Conservation (phyloP, 1,140 invertebrate species). For the Hycleus phaleratus region DNA sequence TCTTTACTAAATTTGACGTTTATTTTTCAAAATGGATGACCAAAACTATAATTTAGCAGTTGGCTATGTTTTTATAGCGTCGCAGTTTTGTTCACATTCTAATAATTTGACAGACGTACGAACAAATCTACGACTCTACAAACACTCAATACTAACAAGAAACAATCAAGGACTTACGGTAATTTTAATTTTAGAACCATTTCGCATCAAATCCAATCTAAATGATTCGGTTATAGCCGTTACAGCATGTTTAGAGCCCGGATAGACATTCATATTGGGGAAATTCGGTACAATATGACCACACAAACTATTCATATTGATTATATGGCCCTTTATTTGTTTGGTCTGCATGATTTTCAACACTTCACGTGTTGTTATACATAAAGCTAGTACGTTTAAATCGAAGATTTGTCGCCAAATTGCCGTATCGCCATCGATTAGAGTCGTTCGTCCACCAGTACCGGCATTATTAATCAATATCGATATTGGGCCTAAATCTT, state of each 20-base stretch:
- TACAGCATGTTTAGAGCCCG: constrained; percentile 52
- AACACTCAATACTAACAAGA: no score
- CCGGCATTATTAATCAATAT: constrained; percentile 64
- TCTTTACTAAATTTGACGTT: no score
- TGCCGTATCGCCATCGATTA: constrained; percentile 22
- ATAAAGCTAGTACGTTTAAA: constrained; percentile 50
- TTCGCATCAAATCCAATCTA: constrained; percentile 42
- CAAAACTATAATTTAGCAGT: no score
- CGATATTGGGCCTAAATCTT: constrained; percentile 51
- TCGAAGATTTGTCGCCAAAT: constrained; percentile 39
- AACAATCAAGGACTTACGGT: constrained; percentile 27
- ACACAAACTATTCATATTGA: constrained; percentile 45
- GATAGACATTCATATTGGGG: constrained; percentile 45
- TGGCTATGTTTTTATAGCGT: no score
- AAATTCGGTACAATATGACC: constrained; percentile 40
- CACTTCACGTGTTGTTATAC: constrained; percentile 48
- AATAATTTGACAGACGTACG: neutral
- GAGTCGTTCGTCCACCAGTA: constrained; percentile 7
- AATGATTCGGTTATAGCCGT: constrained; percentile 51
- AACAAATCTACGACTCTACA: neutral
- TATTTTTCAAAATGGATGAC: no score
- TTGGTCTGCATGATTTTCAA: constrained; percentile 47
- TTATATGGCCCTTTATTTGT: constrained; percentile 31
- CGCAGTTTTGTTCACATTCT: no score
- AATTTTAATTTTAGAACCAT: constrained; percentile 44